Base-by-base conservation (phyloP, 1,140 invertebrate genomes). In the Drosophila obscura region DNA sequence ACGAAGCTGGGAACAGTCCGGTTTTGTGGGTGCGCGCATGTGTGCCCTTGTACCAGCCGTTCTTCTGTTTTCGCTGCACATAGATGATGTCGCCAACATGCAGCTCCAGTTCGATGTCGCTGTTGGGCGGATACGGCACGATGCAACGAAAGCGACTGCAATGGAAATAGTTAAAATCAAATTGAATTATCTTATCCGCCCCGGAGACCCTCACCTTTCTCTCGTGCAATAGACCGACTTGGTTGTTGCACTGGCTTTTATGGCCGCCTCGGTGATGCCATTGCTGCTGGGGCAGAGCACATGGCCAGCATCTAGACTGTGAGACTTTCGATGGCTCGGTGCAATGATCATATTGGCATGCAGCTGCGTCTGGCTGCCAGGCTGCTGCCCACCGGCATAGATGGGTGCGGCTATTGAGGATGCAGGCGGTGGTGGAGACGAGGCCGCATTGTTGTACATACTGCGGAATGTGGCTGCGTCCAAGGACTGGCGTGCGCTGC, bases 41-140 rank as follows among this genome's bases (percentile, higher is more conserved):
- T 1, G 97, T 98, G 5, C 97, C 98, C 91, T 98, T 98, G 91
- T 96, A 98, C 97, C 97, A 99, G 11, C 98, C 98, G 87, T 98
- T 97, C 24, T 98, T 97, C 41, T 97, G 94, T 91, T 98, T 98
- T 77, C 96, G 97, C 85, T 97, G 96, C 4, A 98, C 97, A 79
- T 97, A 96, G 58, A 98, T 97, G 53, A 98, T 95, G 88, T 99
- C 98, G 22, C 97, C 97, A 15, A 98, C 94, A 71, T 96, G 96
- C 1, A 99, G 93, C 89, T 98, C 97, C 66, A 98, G 81, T 92
- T 98, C 97, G 85, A 97, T 97, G 73, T 98, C 97, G 69, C 96
- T 97, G 90, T 98, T 98, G 1, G 97, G 96, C n/a, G 98, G 97
- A 93, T 98, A 99, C 6, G 97, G 96, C 22, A 97, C 96, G 71